These are phyloP conservation scores for Thermophis baileyi DNA, from an alignment of 2,113 vertebrate genomes.

Conservation along the genomic window DNA sequence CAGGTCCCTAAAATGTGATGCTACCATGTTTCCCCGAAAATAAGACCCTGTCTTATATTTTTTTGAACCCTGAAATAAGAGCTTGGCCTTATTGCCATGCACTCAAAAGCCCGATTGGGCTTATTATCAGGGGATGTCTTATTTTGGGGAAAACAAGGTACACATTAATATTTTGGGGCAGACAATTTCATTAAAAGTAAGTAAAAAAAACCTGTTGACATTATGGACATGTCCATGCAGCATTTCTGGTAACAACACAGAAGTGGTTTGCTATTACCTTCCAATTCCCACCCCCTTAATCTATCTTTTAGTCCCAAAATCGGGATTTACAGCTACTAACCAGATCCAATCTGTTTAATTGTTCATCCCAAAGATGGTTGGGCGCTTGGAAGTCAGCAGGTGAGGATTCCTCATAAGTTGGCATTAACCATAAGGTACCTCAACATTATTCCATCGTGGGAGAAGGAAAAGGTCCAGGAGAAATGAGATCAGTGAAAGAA, in stretches of 20 bases:
- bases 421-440: not conserved
- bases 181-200: not conserved
- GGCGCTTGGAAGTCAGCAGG: not conserved
- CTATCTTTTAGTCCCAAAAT: not conserved
- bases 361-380: not conserved
- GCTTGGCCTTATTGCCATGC: too few species aligned
- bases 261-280: not conserved
- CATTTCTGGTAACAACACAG: not conserved
- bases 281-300: not conserved
- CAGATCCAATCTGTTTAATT: not conserved
- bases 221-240: not conserved
- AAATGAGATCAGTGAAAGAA: conserved; percentile 22
- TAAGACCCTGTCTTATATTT: too few species aligned
- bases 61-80: too few species aligned
- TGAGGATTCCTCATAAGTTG: not conserved
- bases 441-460: not conserved
- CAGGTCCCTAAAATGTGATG: not conserved
- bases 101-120: too few species aligned
- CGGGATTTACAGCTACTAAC: not conserved
- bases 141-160: too few species aligned
- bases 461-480: not conserved
- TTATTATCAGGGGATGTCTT: too few species aligned
- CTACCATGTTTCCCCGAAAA: too few species aligned
- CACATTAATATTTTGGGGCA: not conserved
- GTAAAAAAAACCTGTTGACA: not conserved